Base-by-base conservation (phyloP, 2,888 invertebrate genomes). In the Parthenolecanium corni region DNA sequence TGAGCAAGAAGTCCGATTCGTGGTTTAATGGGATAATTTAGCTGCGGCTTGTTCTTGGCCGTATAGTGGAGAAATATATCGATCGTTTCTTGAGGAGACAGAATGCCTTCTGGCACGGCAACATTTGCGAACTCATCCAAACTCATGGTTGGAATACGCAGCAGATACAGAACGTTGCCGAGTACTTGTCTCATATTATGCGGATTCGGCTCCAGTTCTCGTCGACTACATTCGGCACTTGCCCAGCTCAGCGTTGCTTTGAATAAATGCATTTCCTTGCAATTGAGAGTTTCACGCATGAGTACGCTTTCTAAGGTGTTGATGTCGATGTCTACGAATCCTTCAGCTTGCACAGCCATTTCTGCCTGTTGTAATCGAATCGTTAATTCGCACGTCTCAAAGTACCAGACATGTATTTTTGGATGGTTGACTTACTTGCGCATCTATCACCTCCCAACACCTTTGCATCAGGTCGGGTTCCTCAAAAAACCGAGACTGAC, bases 361-460 rank as follows among this genome's bases (percentile, higher is more conserved):
- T 94, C 93, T 72, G 95, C 94, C 88, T 90, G 77, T 64, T 73
- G 73, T 70, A 67, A 52, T 52, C 56, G 52, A 52, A 36, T 6
- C 24, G 2, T 23, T 20, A 42, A 24, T 44, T 11, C 11, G 25
- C 21, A 24, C 31, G 16, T 11, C 36, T 44, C 52, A 46, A 52
- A 12, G 24, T 47, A 11, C 16, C 49, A 46, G 9, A 58, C 16
- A 20, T 52, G 9, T 25, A 31, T 9, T 20, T 2, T 54, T 46
- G 51, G 23, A 2, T 1, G n/a, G 23, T 20, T 4, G 14, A 77
- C 82, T 81, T 83, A 89, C 89, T 86, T 89, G 89, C 62, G 95
- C 95, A 77, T 95, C 95, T 73, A 96, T 94, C 66, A 95, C 94
- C 80, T 93, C 92, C 92, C 92, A 93, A 78, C 93, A 93, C 69